These are phyloP conservation scores for Fragum whitleyi DNA, from an alignment of 2,888 invertebrate species.

Conservation along the genomic window DNA sequence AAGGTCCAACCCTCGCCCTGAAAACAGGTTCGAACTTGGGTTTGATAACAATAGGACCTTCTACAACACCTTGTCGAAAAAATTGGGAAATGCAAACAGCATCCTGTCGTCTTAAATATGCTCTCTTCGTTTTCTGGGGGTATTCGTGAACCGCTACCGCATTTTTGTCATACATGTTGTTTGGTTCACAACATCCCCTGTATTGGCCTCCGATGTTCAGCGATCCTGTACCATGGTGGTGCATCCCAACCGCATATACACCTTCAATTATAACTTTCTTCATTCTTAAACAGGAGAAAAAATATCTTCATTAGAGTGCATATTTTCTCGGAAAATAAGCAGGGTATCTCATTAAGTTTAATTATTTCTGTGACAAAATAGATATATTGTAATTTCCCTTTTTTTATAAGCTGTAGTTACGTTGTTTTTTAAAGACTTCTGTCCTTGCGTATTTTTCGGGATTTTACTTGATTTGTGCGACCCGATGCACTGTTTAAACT, in stretches of 20 bases:
- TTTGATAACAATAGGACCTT: not conserved
- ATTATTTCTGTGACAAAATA: no score
- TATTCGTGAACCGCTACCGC: not conserved
- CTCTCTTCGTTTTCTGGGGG: no score
- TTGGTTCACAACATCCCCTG: not conserved
- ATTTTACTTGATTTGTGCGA: no score
- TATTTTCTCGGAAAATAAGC: no score
- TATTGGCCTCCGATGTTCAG: constrained; percentile 4
- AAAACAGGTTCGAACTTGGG: constrained; percentile 6
- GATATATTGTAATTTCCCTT: no score
- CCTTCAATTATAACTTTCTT: constrained; percentile 11
- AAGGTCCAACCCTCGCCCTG: not conserved
- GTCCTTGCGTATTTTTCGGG: no score
- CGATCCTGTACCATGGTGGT: not conserved
- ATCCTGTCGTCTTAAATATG: not conserved
- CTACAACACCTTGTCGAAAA: not conserved
- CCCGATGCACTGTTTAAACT: no score
- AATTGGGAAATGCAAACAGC: not conserved
- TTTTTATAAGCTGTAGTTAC: no score
- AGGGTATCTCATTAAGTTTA: no score
- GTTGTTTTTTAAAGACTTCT: no score
- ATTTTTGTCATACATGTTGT: not conserved
- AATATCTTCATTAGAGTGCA: not conserved
- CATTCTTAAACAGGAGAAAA: not conserved
- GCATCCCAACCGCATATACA: constrained; percentile 8